phyloP scores from a whole-genome alignment of 2,888 invertebrate genomes.

The Pegoplata infirma region DNA sequence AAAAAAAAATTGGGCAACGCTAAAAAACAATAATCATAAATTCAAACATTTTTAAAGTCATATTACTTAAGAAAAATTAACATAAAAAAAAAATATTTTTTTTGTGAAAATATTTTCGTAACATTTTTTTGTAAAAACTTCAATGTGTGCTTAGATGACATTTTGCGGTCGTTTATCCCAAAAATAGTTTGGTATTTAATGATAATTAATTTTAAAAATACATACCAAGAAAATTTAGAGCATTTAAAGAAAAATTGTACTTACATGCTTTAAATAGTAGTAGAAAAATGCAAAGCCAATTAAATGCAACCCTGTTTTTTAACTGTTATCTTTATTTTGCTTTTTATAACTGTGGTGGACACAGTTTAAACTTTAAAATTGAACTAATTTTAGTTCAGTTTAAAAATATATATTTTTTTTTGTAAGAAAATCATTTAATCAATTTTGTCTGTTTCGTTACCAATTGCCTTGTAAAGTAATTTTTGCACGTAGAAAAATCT shows the following conservation, averaged over 20 bases:
- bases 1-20: background rate
- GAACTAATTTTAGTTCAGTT: background rate
- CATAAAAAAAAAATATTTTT: background rate
- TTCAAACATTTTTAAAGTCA: background rate
- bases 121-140: background rate
- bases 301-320: constrained; percentile 34
- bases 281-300: background rate
- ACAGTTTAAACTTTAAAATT: background rate
- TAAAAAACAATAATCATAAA: too few species aligned
- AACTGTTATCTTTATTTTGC: constrained; percentile 15
- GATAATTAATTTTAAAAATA: constrained; percentile 41
- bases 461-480: constrained; percentile 52
- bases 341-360: constrained; percentile 14
- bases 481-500: constrained; percentile 12
- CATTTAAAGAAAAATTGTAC: background rate
- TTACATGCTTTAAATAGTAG: constrained; percentile 26
- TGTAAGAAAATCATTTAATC: background rate
- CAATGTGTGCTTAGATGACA: constrained; percentile 35
- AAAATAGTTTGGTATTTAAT: constrained; percentile 43
- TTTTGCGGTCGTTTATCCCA: constrained; percentile 50
- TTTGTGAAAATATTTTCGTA: constrained; percentile 9
- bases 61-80: background rate
- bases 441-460: constrained; percentile 14
- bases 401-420: background rate
- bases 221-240: constrained; percentile 16